A percentile compares a stretch with the other conserved stretches of the same genome.
Evolutionary conservation across 2,113 vertebrate genomes (phyloP).

Genomic region (Melanocharis versteri): DNA sequence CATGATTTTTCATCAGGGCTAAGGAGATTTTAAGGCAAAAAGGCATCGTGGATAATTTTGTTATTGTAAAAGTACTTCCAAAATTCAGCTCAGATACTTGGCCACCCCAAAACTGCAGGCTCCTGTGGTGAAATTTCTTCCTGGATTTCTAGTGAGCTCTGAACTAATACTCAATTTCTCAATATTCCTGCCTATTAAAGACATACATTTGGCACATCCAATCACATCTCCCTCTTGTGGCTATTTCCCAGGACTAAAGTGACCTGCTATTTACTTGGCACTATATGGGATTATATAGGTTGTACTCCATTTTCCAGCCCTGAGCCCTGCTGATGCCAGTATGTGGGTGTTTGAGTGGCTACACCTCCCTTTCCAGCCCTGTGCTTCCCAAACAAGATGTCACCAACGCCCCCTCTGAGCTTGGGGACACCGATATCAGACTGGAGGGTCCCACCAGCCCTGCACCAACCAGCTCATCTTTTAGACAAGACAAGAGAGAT

Average conservation of each 20-base stretch:
- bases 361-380: not conserved
- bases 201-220: not conserved
- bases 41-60: not conserved
- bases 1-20: not conserved
- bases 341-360: rapidly evolving
- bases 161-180: not conserved
- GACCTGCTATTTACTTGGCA: not conserved
- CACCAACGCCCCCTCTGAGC: not conserved
- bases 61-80: not conserved
- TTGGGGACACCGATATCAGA: not conserved
- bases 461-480: not conserved
- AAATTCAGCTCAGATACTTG: not conserved
- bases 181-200: not conserved
- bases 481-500: not conserved
- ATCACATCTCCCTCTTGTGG: slow-evolving; percentile 61
- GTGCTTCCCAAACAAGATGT: not conserved
- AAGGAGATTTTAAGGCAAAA: not conserved
- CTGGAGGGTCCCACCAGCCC: not conserved
- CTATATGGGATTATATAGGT: not conserved
- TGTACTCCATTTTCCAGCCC: not conserved
- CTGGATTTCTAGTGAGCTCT: not conserved
- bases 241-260: slow-evolving; percentile 12
- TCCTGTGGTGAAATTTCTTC: not conserved
- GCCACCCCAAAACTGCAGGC: not conserved
- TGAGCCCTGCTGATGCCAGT: not conserved